Evolutionary conservation across 2,888 invertebrate genomes (phyloP).

Genomic region (Punctoribates punctum): DNA sequence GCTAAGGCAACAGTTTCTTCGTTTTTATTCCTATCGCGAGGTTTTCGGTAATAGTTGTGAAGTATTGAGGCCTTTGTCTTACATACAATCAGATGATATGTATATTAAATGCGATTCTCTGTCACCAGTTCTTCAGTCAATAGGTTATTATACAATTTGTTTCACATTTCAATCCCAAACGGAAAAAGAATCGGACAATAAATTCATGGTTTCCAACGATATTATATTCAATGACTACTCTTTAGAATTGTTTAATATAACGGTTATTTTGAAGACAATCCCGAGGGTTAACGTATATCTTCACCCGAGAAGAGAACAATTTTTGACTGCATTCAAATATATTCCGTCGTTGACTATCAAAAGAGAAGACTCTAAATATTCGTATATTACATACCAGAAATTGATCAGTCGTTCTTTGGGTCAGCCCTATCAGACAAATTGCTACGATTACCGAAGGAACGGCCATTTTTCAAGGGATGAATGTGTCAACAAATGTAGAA

Average conservation of each 20-base stretch:
- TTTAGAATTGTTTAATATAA: no score
- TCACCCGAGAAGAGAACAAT: no score
- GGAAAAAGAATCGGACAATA: not conserved
- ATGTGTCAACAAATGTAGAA: not conserved
- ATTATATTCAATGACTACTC: not conserved
- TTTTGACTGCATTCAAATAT: no score
- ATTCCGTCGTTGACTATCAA: no score
- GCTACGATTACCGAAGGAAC: not conserved
- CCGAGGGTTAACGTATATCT: no score
- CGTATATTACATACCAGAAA: not conserved
- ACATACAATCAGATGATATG: not conserved
- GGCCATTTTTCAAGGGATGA: not conserved
- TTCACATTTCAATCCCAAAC: not conserved
- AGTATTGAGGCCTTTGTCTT: not conserved
- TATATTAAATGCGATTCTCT: not conserved
- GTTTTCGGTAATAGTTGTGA: not conserved
- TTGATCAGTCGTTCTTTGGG: not conserved
- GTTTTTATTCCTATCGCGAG: not conserved
- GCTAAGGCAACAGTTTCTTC: not conserved
- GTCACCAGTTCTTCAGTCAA: not conserved
- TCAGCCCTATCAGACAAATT: not conserved
- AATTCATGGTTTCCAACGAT: not conserved
- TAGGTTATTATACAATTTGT: not conserved
- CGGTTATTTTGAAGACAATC: no score
- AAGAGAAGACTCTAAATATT: no score